These are phyloP conservation scores for Seriola dumerili DNA, from an alignment of 2,113 vertebrate genomes.

Conservation along the genomic window DNA sequence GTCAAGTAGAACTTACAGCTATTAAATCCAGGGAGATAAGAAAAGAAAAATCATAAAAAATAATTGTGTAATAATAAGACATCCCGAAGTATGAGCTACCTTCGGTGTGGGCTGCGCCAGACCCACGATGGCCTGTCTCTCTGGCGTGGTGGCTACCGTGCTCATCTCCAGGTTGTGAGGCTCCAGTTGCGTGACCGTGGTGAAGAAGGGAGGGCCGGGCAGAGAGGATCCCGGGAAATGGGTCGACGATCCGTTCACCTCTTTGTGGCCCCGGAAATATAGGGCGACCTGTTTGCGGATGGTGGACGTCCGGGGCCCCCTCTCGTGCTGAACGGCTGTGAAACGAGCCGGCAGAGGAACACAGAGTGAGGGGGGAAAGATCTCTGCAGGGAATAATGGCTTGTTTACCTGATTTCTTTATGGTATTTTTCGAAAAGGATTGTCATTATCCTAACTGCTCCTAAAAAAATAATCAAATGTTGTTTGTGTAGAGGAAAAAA, in stretches of 20 bases:
- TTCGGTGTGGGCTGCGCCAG: slow-evolving; percentile 98
- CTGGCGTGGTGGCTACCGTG: slow-evolving; percentile 88
- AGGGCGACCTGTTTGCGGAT: slow-evolving; percentile 99
- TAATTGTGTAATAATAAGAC: not conserved
- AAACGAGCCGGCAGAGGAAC: slow-evolving; percentile 27
- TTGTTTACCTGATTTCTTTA: slow-evolving; percentile 8
- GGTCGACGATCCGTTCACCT: slow-evolving; percentile 90
- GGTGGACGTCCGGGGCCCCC: slow-evolving; percentile 96
- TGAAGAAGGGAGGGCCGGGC: slow-evolving; percentile 95
- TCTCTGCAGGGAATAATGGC: not conserved
- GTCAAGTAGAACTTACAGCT: too few relatives aligned
- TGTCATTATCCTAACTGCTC: not conserved
- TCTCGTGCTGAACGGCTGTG: slow-evolving; percentile 96
- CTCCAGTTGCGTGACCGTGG: slow-evolving; percentile 95
- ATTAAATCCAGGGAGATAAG: not conserved
- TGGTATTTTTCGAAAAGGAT: not conserved
- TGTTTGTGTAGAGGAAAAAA: not conserved
- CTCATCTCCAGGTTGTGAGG: slow-evolving; percentile 94
- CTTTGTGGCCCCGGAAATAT: slow-evolving; percentile 98
- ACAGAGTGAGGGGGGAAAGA: slow-evolving; percentile 32
- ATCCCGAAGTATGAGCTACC: slow-evolving; percentile 76
- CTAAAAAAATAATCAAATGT: not conserved
- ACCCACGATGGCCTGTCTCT: slow-evolving; percentile 94
- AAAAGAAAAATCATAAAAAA: not conserved
- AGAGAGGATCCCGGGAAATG: slow-evolving; percentile 92